A percentile compares a stretch with the other conserved stretches of the same genome.
Evolutionary conservation across 2,888 invertebrate genomes (phyloP).

Genomic region (Eubasilissa splendida): DNA sequence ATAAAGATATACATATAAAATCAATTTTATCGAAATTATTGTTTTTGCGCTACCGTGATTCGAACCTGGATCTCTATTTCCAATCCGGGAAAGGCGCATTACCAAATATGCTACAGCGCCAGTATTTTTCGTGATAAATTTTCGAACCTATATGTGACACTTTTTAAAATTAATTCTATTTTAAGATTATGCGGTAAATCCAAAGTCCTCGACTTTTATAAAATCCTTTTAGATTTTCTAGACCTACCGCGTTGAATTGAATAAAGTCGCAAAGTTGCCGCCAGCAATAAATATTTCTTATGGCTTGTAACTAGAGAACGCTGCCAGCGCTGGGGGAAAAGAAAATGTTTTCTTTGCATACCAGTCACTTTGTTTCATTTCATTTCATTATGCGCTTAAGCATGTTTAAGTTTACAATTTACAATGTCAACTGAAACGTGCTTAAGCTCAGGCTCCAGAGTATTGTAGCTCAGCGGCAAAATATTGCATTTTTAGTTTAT

Average conservation of each 20-base stretch:
- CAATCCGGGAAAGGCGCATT: too few relatives aligned
- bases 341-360: conserved; percentile 29
- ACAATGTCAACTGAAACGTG: conserved; percentile 19
- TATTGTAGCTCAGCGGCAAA: not conserved
- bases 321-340: conserved; percentile 8
- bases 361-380: conserved; percentile 3
- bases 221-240: too few relatives aligned
- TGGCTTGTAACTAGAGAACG: conserved; percentile 27
- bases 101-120: too few relatives aligned
- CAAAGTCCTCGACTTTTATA: too few relatives aligned
- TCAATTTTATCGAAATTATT: too few relatives aligned
- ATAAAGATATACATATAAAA: too few relatives aligned
- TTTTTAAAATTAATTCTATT: too few relatives aligned
- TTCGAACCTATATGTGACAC: too few relatives aligned
- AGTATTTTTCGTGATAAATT: too few relatives aligned
- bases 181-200: too few relatives aligned
- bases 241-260: conserved; percentile 24
- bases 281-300: conserved; percentile 49
- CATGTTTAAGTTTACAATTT: conserved; percentile 11
- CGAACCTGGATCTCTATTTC: too few relatives aligned
- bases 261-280: conserved; percentile 42
- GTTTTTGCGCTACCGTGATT: too few relatives aligned
- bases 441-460: not conserved
- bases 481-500: not conserved
- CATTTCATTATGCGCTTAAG: conserved; percentile 29